Evolutionary conservation across 30 jellyfish, hydroid and myxozoan genomes (phyloP), one percentile per base, ranked within the genome.

Genomic region (Turritopsis dohrnii): DNA sequence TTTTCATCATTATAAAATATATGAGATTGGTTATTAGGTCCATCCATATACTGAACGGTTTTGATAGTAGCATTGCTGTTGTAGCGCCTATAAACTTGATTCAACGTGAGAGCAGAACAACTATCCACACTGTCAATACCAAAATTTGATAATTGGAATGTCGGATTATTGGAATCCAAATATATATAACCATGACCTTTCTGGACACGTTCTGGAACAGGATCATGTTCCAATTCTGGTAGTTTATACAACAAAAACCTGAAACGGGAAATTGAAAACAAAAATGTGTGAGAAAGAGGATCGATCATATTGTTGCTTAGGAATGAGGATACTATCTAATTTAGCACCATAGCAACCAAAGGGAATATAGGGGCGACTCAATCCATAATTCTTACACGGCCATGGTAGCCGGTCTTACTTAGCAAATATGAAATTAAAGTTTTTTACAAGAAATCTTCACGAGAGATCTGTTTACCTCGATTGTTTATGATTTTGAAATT

Each of bases 151-250:
- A 88, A 81, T 21, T 21, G 60, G 77, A 92, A 92, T 18, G 89
- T 85, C 31, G 52, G 82, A 1, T 90, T 52, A 74, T 80, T 66
- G 8, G 94, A 82, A 79, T 92, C 97, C 91, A 87, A 66, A 85
- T 92, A 92, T 8, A 81, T 75, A 79, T 87, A 92, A 3, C 96
- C 97, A 52, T 66, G 81, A 18, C 97, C 97, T 28, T 92, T 96
- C 72, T 81, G 86, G 20, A 92, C 89, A 0, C 85, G 89, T 21
- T 27, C 7, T 26, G 83, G 83, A 24, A 74, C 83, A 0, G 18
- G 71, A 16, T 74, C 54, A 18, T 52, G 41, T 82, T 79, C 88
- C 9, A 74, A n/a, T 30, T 74, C 65, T 0, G 97, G 97, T 23
- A 92, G 90, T 81, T 92, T 92, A 85, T 92, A 92, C 52, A 89